phyloP scores from a whole-genome alignment of 2,888 invertebrate genomes.

The Drosophila cyrtoloma region DNA sequence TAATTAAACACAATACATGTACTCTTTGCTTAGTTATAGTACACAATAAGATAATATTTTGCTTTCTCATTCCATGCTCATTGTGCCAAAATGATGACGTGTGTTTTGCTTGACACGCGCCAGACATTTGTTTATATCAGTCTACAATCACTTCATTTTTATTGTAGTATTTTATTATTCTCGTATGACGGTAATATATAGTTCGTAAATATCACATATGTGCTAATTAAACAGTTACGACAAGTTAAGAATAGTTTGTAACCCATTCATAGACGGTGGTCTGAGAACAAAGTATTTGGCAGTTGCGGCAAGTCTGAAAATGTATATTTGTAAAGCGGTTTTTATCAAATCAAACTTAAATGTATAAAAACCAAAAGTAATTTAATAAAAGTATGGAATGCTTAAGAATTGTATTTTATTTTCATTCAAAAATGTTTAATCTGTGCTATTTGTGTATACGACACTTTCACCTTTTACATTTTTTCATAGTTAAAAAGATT shows the following conservation, averaged over 20 bases:
- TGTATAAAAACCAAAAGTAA: background rate
- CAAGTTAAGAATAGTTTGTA: background rate
- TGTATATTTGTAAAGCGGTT: background rate
- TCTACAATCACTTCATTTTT: background rate
- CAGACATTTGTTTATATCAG: constrained; percentile 5
- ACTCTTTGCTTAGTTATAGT: background rate
- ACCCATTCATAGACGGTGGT: constrained; percentile 29
- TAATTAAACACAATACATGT: background rate
- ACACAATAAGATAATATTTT: background rate
- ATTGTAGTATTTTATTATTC: background rate
- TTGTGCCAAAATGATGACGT: constrained; percentile 5
- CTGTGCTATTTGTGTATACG: no score
- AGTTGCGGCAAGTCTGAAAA: background rate
- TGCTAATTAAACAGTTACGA: constrained; percentile 25
- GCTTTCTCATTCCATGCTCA: background rate
- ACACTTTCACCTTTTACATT: background rate
- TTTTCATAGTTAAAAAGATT: background rate
- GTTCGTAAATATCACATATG: constrained; percentile 20
- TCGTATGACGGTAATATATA: background rate
- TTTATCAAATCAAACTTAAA: background rate
- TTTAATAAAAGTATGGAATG: background rate
- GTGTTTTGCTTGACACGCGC: constrained; percentile 17
- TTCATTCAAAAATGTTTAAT: no score
- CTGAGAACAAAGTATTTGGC: constrained; percentile 1
- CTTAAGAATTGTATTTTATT: background rate